Evolutionary conservation across 2,113 vertebrate genomes (phyloP).

Genomic region (Ciconia maguari): DNA sequence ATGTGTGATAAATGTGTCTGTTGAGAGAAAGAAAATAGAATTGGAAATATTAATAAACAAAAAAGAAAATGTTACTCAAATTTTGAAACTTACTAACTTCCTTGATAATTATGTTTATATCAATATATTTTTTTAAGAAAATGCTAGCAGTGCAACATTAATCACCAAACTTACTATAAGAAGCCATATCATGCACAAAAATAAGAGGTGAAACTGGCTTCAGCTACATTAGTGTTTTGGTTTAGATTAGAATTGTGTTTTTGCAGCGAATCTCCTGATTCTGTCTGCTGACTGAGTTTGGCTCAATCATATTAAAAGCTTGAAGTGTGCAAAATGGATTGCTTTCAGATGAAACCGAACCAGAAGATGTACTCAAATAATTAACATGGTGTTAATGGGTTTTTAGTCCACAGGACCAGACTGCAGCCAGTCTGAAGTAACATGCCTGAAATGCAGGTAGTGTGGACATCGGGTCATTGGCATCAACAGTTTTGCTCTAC

Average conservation of each 20-base stretch:
- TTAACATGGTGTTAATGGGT: rapidly evolving
- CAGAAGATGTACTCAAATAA: background rate
- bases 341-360: background rate
- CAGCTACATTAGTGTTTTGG: background rate
- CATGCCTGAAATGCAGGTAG: background rate
- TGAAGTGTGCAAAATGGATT: background rate
- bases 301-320: background rate
- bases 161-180: background rate
- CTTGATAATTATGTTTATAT: background rate
- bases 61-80: background rate
- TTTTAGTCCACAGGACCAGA: background rate
- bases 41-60: background rate
- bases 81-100: background rate
- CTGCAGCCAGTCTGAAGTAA: background rate
- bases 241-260: background rate
- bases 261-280: background rate
- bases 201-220: background rate
- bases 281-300: background rate
- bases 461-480: rapidly evolving
- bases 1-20: background rate
- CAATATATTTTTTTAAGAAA: background rate
- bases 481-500: background rate
- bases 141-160: background rate
- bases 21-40: background rate
- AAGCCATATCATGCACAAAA: background rate